Evolutionary conservation across 2,888 invertebrate genomes (phyloP), one percentile per base, ranked within the genome.

Genomic region (Hypselothyrea guttata): DNA sequence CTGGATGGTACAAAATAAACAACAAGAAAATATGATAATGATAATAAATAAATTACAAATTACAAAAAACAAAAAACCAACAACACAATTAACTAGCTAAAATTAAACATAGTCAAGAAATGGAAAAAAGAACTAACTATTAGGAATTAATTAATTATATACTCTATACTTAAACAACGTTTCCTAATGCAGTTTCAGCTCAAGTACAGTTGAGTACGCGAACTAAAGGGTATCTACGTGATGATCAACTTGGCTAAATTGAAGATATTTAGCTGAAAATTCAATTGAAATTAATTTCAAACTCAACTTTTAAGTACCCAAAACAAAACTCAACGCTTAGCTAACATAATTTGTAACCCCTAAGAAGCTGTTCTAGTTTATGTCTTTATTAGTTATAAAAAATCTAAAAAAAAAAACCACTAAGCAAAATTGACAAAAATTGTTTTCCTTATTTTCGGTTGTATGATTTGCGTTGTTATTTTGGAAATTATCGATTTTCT

Each of bases 1-100:
- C 88, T 89, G 86, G 86, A 89, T 83, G 89, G 88, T 89, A 89
- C 88, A 89, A 88, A 88, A 76, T 64, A 59, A 58, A 65, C 45
- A 54, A 58, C 15, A 22, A 44, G 8, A 22, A 37, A 28, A 34
- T 4, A 22, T 22, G 22, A 34, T 5, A 27, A 33, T 11, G 5
- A 33, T 2, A 12, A 28, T 2, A 52, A 64, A 66, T 45, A 58
- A 15, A 58, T 37, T 42, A 47, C 48, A 37, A 33, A 49, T 41
- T 31, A 41, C 44, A 37, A 45, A 52, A 40, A 52, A 40, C 15
- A 48, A 58, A 42, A 34, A 42, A 38, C 22, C 58, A 60, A 62
- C 45, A 52, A 64, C 62, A 47, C 38, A 45, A 56, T 61, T 71
- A 71, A 62, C 30, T 74, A 86, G 73, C 48, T 59, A 59, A 74